Percentiles rank a stretch among this genome's conserved stretches.
These are phyloP conservation scores for Cydia strobilella DNA, from an alignment of 1,140 invertebrate genomes.

Conservation along the genomic window DNA sequence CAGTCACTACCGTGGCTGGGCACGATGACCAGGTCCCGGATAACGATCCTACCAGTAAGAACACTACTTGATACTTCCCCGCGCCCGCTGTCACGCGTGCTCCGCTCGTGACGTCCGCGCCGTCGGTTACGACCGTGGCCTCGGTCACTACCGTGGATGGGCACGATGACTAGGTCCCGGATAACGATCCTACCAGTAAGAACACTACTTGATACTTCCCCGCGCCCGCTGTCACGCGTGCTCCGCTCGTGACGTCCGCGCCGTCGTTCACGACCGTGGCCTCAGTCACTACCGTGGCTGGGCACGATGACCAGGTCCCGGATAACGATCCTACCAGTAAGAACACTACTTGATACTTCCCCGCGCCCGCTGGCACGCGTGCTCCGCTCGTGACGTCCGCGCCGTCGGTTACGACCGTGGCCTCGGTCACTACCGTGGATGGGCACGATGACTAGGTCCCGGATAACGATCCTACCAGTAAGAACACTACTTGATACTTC, in stretches of 20 bases:
- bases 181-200: neutral
- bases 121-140: slow-evolving; percentile 48
- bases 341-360: slow-evolving; percentile 73
- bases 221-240: too few relatives aligned
- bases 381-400: slow-evolving; percentile 44
- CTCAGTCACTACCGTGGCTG: slow-evolving; percentile 65
- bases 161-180: neutral
- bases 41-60: too few relatives aligned
- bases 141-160: neutral
- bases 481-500: neutral
- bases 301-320: neutral
- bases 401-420: slow-evolving; percentile 33
- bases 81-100: slow-evolving; percentile 44
- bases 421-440: neutral
- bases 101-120: slow-evolving; percentile 26
- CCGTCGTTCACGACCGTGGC: too few relatives aligned
- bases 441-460: neutral
- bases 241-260: neutral
- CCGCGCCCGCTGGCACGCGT: slow-evolving; percentile 49
- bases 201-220: too few relatives aligned
- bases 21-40: neutral
- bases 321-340: too few relatives aligned
- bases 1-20: slow-evolving; percentile 62
- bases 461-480: neutral
- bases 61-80: slow-evolving; percentile 76